Percentiles rank a stretch among this genome's conserved stretches.
Evolutionary conservation across 2,797 vertebrate genomes (phyloP).

Genomic region (Lates japonicus): DNA sequence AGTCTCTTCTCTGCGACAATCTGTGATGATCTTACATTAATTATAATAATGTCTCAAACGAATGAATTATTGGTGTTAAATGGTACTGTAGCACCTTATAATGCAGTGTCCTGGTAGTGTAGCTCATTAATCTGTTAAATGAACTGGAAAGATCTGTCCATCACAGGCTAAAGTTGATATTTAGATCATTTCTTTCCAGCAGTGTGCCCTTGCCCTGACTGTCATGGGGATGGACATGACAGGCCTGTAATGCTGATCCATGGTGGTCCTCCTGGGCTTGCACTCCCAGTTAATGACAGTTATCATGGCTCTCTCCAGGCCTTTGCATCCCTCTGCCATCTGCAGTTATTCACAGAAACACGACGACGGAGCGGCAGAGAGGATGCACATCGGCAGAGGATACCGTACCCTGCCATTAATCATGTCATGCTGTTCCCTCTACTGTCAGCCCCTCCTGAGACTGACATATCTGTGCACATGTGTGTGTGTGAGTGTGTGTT

Average conservation of each 20-base stretch:
- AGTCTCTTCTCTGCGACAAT: slow-evolving; percentile 1
- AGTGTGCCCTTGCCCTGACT: slow-evolving; percentile 37
- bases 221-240: slow-evolving; percentile 47
- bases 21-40: background rate
- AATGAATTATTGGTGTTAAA: slow-evolving; percentile 19
- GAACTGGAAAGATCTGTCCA: background rate
- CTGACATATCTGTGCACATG: slow-evolving; percentile 27
- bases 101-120: background rate
- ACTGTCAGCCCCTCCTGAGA: slow-evolving; percentile 28
- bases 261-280: slow-evolving; percentile 49
- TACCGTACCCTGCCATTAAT: slow-evolving; percentile 62
- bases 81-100: background rate
- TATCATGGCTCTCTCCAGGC: slow-evolving; percentile 74
- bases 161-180: slow-evolving; percentile 2
- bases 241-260: slow-evolving; percentile 66
- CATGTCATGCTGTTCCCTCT: slow-evolving; percentile 49
- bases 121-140: background rate
- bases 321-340: slow-evolving; percentile 62
- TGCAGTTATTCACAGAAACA: slow-evolving; percentile 62
- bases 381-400: slow-evolving; percentile 59
- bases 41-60: slow-evolving; percentile 10
- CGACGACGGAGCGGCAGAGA: slow-evolving; percentile 38
- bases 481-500: slow-evolving; percentile 23
- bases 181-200: slow-evolving; percentile 13
- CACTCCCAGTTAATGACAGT: slow-evolving; percentile 78